Conservation (phyloP, 2,797 vertebrate genomes). For the Spatula versicolor region DNA sequence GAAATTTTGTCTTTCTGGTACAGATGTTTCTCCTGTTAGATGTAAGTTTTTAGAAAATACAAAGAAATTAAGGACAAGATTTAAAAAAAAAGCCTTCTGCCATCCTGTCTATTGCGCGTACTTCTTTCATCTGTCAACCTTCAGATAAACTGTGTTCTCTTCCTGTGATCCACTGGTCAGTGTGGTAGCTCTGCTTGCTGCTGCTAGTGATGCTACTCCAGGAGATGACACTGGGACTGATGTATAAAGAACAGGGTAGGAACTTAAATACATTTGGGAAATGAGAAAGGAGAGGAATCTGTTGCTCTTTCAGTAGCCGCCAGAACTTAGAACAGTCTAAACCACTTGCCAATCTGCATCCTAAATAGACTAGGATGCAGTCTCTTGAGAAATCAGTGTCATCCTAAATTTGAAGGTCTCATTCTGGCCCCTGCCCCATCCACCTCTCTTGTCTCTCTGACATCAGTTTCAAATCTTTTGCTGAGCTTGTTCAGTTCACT, state of each 20-base stretch:
- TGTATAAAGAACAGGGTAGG: background rate
- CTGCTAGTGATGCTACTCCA: background rate
- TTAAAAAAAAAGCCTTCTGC: background rate
- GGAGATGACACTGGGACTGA: fast-evolving
- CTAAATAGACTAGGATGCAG: background rate
- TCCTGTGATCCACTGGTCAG: background rate
- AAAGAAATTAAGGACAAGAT: too few species aligned
- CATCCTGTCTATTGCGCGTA: background rate
- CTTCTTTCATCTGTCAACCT: background rate
- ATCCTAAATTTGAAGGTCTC: background rate
- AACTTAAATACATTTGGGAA: background rate
- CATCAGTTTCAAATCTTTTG: background rate
- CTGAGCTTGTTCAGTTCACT: background rate
- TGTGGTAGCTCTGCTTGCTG: background rate
- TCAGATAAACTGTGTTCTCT: background rate
- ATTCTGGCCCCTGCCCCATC: background rate
- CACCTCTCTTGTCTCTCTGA: background rate
- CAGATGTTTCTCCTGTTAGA: background rate
- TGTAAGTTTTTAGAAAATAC: too few species aligned
- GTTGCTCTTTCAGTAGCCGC: background rate
- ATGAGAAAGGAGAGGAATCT: background rate
- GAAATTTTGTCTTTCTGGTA: background rate
- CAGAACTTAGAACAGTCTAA: background rate
- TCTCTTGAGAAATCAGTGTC: background rate
- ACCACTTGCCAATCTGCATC: background rate